Base-by-base conservation (phyloP, 2,113 vertebrate genomes). In the Mionectes macconnelli region DNA sequence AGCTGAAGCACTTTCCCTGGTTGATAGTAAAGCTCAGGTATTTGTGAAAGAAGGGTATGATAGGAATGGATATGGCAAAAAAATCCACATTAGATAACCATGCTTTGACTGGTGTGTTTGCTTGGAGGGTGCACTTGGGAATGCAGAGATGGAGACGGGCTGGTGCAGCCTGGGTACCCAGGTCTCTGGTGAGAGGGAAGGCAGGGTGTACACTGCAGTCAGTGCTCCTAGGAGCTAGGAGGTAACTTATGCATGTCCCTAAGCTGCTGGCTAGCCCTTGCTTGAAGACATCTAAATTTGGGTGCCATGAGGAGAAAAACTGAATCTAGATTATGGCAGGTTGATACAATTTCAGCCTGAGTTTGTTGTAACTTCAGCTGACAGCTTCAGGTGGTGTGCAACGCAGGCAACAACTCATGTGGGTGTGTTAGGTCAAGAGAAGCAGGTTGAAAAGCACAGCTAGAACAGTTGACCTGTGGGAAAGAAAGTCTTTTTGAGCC, bases 1-100 rank as follows among this genome's bases (percentile, higher is more conserved):
- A 89, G 39, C 67, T 59, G 76, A 74, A 87, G 23, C 0, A 0
- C 23, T 82, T 89, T 39, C 22, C 37, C 42, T 1, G 2, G 6
- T 27, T 94, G 74, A 56, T 37, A 30, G 56, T 60, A 73, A 87
- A 60, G 1, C 1, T 69, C 60, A 82, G 37, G 15, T 79, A 39
- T 79, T 62, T 91, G 22, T 89, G 66, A 77, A 93, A 74, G 39
- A 84, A 63, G 25, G 50, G 3, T 20, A 10, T 42, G 50, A 31
- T 33, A 73, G 25, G 86, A 93, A 52, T 44, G 13, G 37, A 56
- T 84, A 31, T 18, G 86, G 39, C 19, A 42, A 55, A 89, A 60
- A 60, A 9, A 4, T 14, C 50, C 50, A 59, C 8, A n/a, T 67
- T 66, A 35, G 49, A 16, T 87, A 78, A 69, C 30, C 37, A 6